These are phyloP conservation scores for Harpegnathos saltator DNA, from an alignment of 1,140 invertebrate species.

Conservation along the genomic window DNA sequence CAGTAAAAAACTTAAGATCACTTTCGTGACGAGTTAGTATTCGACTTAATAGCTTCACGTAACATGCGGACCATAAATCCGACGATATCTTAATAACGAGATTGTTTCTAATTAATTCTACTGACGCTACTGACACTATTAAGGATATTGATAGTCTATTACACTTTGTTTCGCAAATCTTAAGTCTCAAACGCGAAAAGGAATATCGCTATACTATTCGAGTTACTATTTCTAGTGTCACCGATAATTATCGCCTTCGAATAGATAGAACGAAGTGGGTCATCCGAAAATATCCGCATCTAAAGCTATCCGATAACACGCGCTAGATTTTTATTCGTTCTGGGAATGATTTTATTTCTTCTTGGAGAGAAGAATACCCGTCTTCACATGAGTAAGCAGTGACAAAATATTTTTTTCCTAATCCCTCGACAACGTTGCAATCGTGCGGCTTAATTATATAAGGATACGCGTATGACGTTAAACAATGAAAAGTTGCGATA, in stretches of 20 bases:
- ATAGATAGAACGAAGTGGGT: slow-evolving; percentile 68
- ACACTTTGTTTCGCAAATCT: no score
- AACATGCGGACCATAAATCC: neutral
- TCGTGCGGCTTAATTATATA: neutral
- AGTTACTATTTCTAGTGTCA: slow-evolving; percentile 70
- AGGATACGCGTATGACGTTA: no score
- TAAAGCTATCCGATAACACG: slow-evolving; percentile 59
- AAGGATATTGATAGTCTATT: no score
- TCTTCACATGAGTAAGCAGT: neutral
- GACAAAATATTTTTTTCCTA: no score
- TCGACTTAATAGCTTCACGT: neutral
- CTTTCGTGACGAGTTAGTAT: neutral
- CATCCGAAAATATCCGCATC: slow-evolving; percentile 66
- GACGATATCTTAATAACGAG: neutral
- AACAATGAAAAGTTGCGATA: neutral
- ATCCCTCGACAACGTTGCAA: neutral
- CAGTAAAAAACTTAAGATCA: no score
- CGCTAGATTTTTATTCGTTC: slow-evolving; percentile 39
- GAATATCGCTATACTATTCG: slow-evolving; percentile 31
- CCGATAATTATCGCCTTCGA: slow-evolving; percentile 73
- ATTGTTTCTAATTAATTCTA: no score
- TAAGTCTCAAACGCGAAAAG: slow-evolving; percentile 1
- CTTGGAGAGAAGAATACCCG: neutral
- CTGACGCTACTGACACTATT: no score
- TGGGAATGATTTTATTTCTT: neutral